Percentiles rank a stretch among this genome's conserved stretches.
These are phyloP conservation scores for Ophthalmolycus amberensis DNA, from an alignment of 2,113 vertebrate genomes.

Conservation along the genomic window DNA sequence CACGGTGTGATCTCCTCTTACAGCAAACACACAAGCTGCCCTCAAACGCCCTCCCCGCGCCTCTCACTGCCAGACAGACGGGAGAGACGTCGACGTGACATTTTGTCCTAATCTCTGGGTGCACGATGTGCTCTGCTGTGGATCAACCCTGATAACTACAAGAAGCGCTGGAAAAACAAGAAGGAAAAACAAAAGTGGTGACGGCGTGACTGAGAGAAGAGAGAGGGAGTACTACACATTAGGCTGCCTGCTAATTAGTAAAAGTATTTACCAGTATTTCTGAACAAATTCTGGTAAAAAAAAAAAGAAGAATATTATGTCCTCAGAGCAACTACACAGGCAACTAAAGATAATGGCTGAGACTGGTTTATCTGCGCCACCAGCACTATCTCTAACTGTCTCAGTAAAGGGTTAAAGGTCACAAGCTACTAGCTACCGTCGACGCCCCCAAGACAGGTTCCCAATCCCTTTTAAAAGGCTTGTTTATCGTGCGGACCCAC, in stretches of 20 bases:
- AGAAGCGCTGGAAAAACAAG: conserved; percentile 12
- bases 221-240: not conserved
- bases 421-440: conserved; percentile 14
- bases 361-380: conserved; percentile 11
- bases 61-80: conserved; percentile 33
- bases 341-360: conserved; percentile 9
- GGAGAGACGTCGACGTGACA: conserved; percentile 35
- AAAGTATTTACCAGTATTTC: not conserved
- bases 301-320: not conserved
- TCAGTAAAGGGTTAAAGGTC: conserved; percentile 44
- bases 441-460: conserved; percentile 30
- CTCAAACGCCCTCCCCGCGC: conserved; percentile 14
- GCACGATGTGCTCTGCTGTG: conserved; percentile 34
- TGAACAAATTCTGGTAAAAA: not conserved
- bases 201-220: conserved; percentile 23
- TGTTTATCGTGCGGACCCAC: conserved; percentile 52
- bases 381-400: conserved; percentile 19
- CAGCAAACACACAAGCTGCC: conserved; percentile 9
- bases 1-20: conserved; percentile 10
- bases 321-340: not conserved
- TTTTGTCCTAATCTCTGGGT: conserved; percentile 59
- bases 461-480: conserved; percentile 45
- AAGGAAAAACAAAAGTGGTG: conserved; percentile 14
- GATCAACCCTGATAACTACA: conserved; percentile 46
- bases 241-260: not conserved